A percentile compares a stretch with the other conserved stretches of the same genome.
phyloP scores from a whole-genome alignment of 2,888 invertebrate genomes.

The Aphrophora alni region DNA sequence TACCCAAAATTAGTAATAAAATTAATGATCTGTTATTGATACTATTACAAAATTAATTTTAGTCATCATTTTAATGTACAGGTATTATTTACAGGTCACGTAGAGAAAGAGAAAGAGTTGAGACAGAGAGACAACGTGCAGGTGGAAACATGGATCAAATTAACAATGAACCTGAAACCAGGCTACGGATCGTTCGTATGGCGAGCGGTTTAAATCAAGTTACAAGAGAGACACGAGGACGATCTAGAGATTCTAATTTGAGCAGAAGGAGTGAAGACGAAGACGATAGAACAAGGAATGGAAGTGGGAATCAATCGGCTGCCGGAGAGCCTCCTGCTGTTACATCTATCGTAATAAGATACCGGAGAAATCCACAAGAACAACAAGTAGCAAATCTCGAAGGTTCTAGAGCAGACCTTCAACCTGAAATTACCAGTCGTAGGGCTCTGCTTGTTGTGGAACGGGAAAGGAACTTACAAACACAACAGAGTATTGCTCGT shows the following conservation, averaged over 20 bases:
- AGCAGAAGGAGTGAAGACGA: not conserved
- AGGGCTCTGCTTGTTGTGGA: slow-evolving; percentile 4
- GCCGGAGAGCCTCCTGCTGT: not conserved
- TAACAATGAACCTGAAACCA: slow-evolving; percentile 44
- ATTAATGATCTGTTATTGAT: too few species aligned
- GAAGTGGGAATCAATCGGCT: not conserved
- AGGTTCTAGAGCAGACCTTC: not conserved
- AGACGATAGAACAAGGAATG: not conserved
- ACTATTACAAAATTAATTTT: too few species aligned
- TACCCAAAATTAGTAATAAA: too few species aligned
- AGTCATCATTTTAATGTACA: too few species aligned
- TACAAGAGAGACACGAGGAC: not conserved
- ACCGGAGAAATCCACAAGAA: not conserved
- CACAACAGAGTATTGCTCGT: slow-evolving; percentile 18
- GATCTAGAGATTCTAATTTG: too few species aligned
- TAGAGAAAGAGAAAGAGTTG: slow-evolving; percentile 34
- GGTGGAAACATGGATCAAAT: slow-evolving; percentile 22
- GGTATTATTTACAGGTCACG: slow-evolving; percentile 30
- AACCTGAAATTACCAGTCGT: not conserved
- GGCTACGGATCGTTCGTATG: slow-evolving; percentile 50
- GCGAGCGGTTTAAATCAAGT: slow-evolving; percentile 45
- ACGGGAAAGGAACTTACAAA: not conserved
- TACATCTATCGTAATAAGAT: slow-evolving; percentile 17
- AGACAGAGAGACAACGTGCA: slow-evolving; percentile 22
- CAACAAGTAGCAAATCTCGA: not conserved